Base-by-base conservation (phyloP, 2,888 invertebrate genomes). In the Megaustenia siamemsis region DNA sequence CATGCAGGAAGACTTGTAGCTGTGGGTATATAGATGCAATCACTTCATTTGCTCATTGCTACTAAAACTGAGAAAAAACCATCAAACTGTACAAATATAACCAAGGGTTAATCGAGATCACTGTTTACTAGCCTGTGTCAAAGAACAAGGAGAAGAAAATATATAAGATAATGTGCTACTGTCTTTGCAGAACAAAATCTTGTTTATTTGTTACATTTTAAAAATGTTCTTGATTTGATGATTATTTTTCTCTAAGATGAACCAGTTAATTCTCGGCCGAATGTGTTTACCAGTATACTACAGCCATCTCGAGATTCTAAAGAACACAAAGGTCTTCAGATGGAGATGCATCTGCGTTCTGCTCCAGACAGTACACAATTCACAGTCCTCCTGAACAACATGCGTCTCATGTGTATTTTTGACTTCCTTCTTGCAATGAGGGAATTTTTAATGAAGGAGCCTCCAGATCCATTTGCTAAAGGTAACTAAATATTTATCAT, bases 391-490 rank as follows among this genome's bases (percentile, higher is more conserved):
- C 95, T 99, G 82, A 98, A 98, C 95, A 98, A 98, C 93, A 98
- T 98, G 98, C 95, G 98, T 63, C 95, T 99, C 84, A 97, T 98
- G 96, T 97, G 97, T 0, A 96, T 98, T 87, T 95, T 98, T 90
- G 98, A 98, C 94, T 99, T 98, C 97, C 97, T 98, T 96, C 96
- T 97, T 93, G 96, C 96, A 12, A 96, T 97, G 0, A 95, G 96
- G 89, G 96, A 97, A 92, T 98, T 97, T 94, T 95, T 98, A 80
- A 95, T 89, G 66, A 91, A 91, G 28, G 90, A 90, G 96, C 89
- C 93, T 24, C 92, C 93, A 32, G 91, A 93, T 84, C 93, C 94
- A 38, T 92, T 92, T 80, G 40, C 85, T 32, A 85, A 86, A 85
- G 82, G 82, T 73, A 80, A 10, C 43, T n/a, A n/a, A 71, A 15